Base-by-base conservation (phyloP, 2,888 invertebrate genomes). In the Scaeva pyrastri region DNA sequence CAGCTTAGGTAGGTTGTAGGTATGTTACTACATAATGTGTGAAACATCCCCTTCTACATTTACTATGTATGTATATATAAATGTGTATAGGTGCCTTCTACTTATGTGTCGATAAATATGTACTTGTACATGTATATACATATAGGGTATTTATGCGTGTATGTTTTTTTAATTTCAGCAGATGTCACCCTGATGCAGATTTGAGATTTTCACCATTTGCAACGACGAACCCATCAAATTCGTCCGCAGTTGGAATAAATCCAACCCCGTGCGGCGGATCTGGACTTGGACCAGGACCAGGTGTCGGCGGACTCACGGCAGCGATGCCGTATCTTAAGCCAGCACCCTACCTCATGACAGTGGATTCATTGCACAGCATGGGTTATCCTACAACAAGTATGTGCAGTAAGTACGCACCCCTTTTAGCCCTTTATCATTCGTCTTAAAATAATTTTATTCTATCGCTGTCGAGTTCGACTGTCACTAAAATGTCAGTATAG, bases 351-450 rank as follows among this genome's bases (percentile, higher is more conserved):
- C 94, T 94, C 89, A 93, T 94, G 81, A 94, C 94, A 62, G 94
- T 95, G 91, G 95, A 95, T 90, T 94, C 95, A 55, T 91, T 95
- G 89, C 95, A 95, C 90, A 94, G 94, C 78, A 95, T 95, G 94
- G 95, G 94, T 79, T 95, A 95, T 91, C 95, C 89, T 43, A 79
- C 95, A 88, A 93, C 94, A 92, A 93, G 94, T 94, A 91, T 90
- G 81, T 88, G 80, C 72, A 80, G 70, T 86, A 86, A 86, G 86
- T 86, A 86, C 72, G 71, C 75, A 85, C 85, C 85, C 85, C 76
- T 76, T 76, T 68, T 58, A 6, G 14, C 50, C 2, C 2, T 45
- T 21, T 31, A 2, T 71, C 10, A 8, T 11, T 55, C 41, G 31
- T 31, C 8, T 31, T 31, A 31, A 31, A 16, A 48, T n/a, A 45